Evolutionary conservation across 2,888 invertebrate species (phyloP).

Genomic region (Anthophora plumipes): DNA sequence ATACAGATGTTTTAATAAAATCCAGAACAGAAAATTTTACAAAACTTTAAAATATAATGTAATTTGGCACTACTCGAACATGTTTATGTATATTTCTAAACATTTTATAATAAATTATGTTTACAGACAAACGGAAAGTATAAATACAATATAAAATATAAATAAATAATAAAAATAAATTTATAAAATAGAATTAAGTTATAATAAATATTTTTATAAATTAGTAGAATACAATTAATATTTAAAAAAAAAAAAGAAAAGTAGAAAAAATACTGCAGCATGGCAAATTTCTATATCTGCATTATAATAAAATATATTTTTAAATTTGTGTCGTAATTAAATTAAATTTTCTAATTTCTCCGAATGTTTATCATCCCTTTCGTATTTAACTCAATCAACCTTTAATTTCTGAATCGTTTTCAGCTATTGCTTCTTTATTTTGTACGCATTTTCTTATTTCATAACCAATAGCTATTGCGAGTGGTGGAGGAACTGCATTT

Average conservation of each 20-base stretch:
- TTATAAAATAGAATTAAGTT: neutral
- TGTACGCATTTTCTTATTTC: conserved; percentile 87
- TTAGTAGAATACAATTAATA: neutral
- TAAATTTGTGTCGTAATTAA: conserved; percentile 2
- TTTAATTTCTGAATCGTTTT: neutral
- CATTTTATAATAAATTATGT: no score
- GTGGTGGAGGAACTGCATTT: conserved; percentile 94
- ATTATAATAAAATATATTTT: neutral
- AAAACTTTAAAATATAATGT: no score
- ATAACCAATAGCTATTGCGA: conserved; percentile 91
- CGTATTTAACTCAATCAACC: neutral
- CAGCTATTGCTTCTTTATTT: conserved; percentile 3
- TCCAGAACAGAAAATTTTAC: no score
- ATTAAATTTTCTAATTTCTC: conserved; percentile 3
- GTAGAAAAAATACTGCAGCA: neutral
- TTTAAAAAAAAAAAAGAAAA: neutral
- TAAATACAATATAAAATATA: no score
- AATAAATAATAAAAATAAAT: neutral
- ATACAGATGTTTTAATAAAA: no score
- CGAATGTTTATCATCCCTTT: neutral
- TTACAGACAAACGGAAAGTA: no score
- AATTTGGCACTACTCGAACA: no score
- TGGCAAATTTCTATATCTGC: neutral
- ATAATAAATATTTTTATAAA: neutral
- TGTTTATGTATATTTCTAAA: no score